These are phyloP conservation scores for Epiblema foenella DNA, from an alignment of 2,888 invertebrate genomes.

Conservation along the genomic window DNA sequence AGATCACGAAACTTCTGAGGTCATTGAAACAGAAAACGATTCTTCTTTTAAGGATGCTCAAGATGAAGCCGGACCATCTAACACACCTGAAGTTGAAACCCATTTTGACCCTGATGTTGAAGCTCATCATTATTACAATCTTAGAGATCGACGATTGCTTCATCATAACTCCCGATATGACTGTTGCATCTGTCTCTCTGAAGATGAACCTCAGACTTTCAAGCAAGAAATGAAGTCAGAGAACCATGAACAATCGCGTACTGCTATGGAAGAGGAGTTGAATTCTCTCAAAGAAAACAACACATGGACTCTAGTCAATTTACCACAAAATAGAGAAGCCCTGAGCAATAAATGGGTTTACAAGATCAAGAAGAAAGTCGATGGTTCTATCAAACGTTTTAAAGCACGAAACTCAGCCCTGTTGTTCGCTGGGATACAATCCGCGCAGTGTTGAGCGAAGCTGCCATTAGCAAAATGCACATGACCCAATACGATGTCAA, in stretches of 20 bases:
- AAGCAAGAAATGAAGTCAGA: constrained; percentile 1
- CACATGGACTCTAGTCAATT: not conserved
- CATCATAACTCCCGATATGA: not conserved
- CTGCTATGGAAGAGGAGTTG: constrained; percentile 5
- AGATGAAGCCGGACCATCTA: not conserved
- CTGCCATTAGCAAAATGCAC: not conserved
- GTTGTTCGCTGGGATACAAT: constrained; percentile 10
- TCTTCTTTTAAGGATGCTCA: not conserved
- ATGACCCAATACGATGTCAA: constrained; percentile 1
- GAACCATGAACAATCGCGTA: not conserved
- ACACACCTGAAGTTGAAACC: not conserved
- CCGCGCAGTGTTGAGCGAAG: not conserved
- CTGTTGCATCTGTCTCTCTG: not conserved
- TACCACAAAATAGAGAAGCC: constrained; percentile 6
- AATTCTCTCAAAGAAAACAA: constrained; percentile 3
- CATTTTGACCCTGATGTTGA: not conserved
- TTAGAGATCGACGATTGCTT: not conserved
- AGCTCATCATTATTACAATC: not conserved
- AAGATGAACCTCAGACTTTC: constrained; percentile 10
- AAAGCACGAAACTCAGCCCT: not conserved
- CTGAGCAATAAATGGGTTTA: constrained; percentile 9
- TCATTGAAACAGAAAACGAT: not conserved
- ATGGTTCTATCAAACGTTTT: constrained; percentile 6
- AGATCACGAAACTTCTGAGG: not conserved
- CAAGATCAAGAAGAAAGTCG: constrained; percentile 2